Evolutionary conservation across 2,888 invertebrate species (phyloP), one percentile per base, ranked within the genome.

Genomic region (Epiperipatus broadwayi): DNA sequence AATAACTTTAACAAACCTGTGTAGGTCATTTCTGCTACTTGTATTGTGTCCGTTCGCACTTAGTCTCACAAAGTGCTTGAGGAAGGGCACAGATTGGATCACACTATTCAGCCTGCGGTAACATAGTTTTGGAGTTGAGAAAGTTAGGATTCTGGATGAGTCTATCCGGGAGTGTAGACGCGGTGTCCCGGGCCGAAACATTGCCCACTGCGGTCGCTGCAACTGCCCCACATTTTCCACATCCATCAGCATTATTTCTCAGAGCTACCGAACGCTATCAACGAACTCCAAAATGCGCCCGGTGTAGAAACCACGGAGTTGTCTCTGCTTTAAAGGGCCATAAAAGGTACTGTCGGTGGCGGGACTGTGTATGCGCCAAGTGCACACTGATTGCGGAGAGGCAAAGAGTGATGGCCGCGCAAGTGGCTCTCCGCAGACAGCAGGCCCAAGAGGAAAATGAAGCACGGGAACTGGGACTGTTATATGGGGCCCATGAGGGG

Each of bases 391-490:
- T 95, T 48, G 93, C 93, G 2, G 93, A 95, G 65, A 64, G 93
- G 44, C 93, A 95, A 62, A 69, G 93, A 28, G 93, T 95, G 43
- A 95, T 95, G 93, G 93, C 93, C 14, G 93, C 93, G 37, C 84
- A 85, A 72, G 80, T 81, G 30, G 60, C 61, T 38, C 50, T 62
- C 56, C 41, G 55, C 56, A 21, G 62, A 55, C 47, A 49, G 57
- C 36, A 62, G 41, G 91, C 91, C 1, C 93, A 93, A 58, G 93
- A 93, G 59, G 93, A 93, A 63, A 89, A 83, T 61, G 93, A 95
- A 63, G 93, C 89, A 1, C 70, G 87, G 52, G 91, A 93, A 55
- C 61, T 95, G 59, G 89, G 91, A 43, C 68, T 89, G 49, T 69
- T 91, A 41, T 83, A 68, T 47, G 59, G 78, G 56, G 74, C 75